Evolutionary conservation across 2,888 invertebrate genomes (phyloP).

Genomic region (Eucriotettix oculatus): DNA sequence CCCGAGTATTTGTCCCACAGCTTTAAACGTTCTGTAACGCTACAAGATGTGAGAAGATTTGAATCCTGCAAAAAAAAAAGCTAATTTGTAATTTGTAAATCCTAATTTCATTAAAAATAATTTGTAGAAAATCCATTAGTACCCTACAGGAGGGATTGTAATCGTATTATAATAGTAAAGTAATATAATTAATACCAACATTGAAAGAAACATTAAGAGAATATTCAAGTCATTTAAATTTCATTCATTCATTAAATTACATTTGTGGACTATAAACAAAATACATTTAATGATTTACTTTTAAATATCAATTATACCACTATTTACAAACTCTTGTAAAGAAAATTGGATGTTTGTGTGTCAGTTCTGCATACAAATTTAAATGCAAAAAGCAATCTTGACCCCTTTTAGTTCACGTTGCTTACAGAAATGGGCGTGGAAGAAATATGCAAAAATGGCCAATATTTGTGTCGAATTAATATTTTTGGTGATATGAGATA

Average conservation of each 20-base stretch:
- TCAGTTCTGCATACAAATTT: too few relatives aligned
- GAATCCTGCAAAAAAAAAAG: conserved; percentile 41
- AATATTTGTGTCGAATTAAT: too few relatives aligned
- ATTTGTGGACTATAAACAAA: too few relatives aligned
- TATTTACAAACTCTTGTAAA: too few relatives aligned
- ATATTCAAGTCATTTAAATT: background rate
- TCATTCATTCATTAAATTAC: background rate
- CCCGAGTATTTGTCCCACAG: conserved; percentile 74
- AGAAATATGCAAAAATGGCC: too few relatives aligned
- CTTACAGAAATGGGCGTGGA: too few relatives aligned
- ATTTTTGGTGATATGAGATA: too few relatives aligned
- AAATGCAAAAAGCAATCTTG: too few relatives aligned
- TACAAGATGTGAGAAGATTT: conserved; percentile 60
- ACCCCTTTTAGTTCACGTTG: too few relatives aligned
- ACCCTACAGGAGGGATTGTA: background rate
- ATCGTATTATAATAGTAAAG: background rate
- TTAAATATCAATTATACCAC: background rate
- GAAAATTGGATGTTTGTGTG: too few relatives aligned
- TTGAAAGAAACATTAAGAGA: background rate
- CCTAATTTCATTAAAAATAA: background rate
- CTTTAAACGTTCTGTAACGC: conserved; percentile 73
- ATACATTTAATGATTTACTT: too few relatives aligned
- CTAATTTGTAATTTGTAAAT: too few relatives aligned
- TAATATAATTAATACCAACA: background rate
- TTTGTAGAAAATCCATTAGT: background rate